Evolutionary conservation across 2,797 vertebrate species (phyloP).

Genomic region (Otolemur crassicaudatus): DNA sequence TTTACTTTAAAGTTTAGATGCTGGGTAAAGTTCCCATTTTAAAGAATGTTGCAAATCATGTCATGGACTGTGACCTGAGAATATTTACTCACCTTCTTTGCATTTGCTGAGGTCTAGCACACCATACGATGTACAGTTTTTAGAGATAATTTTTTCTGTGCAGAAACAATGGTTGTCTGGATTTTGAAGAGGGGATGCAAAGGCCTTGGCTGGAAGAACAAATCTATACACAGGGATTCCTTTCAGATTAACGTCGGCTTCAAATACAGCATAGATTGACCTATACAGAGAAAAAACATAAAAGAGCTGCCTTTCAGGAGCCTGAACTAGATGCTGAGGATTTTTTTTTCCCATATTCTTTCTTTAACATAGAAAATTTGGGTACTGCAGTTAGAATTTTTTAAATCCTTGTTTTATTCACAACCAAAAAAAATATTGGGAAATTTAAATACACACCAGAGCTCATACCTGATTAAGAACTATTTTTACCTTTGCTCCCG

Average conservation of each 20-base stretch:
- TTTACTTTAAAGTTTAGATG: background rate
- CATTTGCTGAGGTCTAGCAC: slow-evolving; percentile 92
- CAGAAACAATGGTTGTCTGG: slow-evolving; percentile 94
- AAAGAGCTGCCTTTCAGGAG: background rate
- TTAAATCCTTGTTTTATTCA: background rate
- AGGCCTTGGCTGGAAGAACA: slow-evolving; percentile 86
- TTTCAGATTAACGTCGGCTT: slow-evolving; percentile 86
- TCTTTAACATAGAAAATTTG: background rate
- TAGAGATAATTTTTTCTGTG: slow-evolving; percentile 79
- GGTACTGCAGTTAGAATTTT: background rate
- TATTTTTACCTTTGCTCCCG: background rate
- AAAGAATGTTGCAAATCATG: background rate
- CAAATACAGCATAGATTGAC: slow-evolving; percentile 92
- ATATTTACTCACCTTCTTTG: slow-evolving; percentile 85
- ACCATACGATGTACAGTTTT: slow-evolving; percentile 92
- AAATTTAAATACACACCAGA: background rate
- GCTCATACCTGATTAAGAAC: background rate
- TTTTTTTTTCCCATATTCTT: background rate
- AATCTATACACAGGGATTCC: slow-evolving; percentile 94
- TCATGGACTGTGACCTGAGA: background rate
- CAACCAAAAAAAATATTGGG: background rate
- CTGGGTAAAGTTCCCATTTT: background rate
- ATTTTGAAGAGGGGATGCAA: slow-evolving; percentile 90
- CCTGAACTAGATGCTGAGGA: background rate
- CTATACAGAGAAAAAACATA: slow-evolving; percentile 84